Evolutionary conservation across 2,113 vertebrate species (phyloP).

Genomic region (Cettia cetti): DNA sequence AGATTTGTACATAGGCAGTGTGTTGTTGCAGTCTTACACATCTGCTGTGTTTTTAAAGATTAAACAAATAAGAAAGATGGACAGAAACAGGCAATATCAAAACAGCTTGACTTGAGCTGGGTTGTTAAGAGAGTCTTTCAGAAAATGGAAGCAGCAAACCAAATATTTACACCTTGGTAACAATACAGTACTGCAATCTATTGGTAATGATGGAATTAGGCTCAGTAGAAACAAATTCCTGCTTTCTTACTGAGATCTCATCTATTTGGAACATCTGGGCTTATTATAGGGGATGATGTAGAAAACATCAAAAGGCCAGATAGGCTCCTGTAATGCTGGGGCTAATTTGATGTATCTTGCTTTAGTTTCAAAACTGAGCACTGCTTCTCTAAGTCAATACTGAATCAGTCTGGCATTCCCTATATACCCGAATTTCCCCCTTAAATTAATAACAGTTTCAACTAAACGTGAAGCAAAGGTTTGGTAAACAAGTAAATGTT

Average conservation of each 20-base stretch:
- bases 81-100: background rate
- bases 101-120: background rate
- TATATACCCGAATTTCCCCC: background rate
- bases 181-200: background rate
- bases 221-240: background rate
- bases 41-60: background rate
- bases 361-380: background rate
- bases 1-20: background rate
- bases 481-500: background rate
- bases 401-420: background rate
- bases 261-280: background rate
- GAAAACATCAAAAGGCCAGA: conserved; percentile 25
- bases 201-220: background rate
- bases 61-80: conserved; percentile 17
- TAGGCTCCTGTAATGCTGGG: background rate
- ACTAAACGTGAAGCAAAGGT: background rate
- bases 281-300: conserved; percentile 13
- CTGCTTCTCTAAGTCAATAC: conserved; percentile 1
- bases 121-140: conserved; percentile 27
- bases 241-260: background rate
- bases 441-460: background rate
- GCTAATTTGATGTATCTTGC: conserved; percentile 30
- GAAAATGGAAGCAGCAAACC: conserved; percentile 23
- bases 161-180: conserved; percentile 8
- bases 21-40: background rate